Percentiles rank a stretch among this genome's conserved stretches.
Conservation (phyloP, 2,888 invertebrate species). For the Drosophila eohydei region DNA sequence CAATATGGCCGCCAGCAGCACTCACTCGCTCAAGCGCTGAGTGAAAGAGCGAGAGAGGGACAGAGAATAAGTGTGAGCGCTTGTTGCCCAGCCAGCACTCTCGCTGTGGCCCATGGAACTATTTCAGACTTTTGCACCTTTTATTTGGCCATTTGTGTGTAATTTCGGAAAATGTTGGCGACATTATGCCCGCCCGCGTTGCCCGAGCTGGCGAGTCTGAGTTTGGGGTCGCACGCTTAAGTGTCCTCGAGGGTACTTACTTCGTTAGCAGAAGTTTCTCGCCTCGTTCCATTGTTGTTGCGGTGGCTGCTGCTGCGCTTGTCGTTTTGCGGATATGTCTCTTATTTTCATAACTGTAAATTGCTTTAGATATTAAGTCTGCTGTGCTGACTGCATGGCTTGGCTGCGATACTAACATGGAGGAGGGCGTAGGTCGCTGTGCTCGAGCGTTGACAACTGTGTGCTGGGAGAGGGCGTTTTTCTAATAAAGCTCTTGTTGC, state of each 20-base stretch:
- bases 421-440: neutral
- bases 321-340: conserved; percentile 81
- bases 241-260: conserved; percentile 83
- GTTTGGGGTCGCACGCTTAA: conserved; percentile 77
- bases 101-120: conserved; percentile 50
- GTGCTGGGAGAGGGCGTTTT: conserved; percentile 51
- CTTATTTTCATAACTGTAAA: conserved; percentile 84
- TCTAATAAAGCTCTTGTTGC: conserved; percentile 58
- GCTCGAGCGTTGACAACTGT: conserved; percentile 35
- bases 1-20: conserved; percentile 55
- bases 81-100: conserved; percentile 12
- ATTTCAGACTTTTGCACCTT: conserved; percentile 71
- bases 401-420: neutral
- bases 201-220: conserved; percentile 30
- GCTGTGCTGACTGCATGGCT: conserved; percentile 50
- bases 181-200: conserved; percentile 65
- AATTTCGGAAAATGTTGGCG: conserved; percentile 81
- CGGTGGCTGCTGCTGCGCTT: conserved; percentile 50
- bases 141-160: conserved; percentile 81
- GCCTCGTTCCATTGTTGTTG: conserved; percentile 55
- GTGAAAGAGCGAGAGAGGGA: conserved; percentile 20
- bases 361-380: conserved; percentile 83
- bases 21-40: conserved; percentile 35
- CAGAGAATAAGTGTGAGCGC: conserved; percentile 1
- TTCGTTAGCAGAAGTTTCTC: conserved; percentile 80